Percentiles rank a stretch among this genome's conserved stretches.
phyloP scores from a whole-genome alignment of 2,888 invertebrate genomes.

The Patella caerulea region DNA sequence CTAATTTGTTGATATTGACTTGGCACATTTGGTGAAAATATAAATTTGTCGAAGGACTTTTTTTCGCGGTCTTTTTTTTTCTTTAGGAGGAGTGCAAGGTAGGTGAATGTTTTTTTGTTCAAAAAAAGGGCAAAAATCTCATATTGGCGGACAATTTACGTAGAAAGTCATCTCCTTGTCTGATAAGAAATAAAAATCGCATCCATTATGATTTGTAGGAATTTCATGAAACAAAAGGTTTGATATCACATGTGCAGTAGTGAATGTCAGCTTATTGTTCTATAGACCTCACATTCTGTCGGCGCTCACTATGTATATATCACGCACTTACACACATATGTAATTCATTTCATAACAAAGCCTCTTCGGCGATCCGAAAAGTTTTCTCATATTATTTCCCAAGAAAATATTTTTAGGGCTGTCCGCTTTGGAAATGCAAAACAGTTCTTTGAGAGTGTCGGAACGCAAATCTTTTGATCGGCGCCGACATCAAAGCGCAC shows the following conservation, averaged over 20 bases:
- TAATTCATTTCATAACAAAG: constrained; percentile 26
- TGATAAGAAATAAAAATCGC: background rate
- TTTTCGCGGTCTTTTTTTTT: no score
- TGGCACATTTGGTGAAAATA: no score
- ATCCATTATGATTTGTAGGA: constrained; percentile 10
- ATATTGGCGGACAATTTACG: no score
- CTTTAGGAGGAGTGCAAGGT: no score
- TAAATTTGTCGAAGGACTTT: no score
- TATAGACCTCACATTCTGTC: constrained; percentile 13
- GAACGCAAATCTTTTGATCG: constrained; percentile 9
- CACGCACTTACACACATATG: constrained; percentile 26
- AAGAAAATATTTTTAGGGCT: constrained; percentile 18
- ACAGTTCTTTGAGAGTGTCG: constrained; percentile 13
- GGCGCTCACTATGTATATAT: constrained; percentile 15
- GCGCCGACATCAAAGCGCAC: constrained; percentile 19
- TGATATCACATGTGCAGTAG: constrained; percentile 1
- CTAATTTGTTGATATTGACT: no score
- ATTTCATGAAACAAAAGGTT: constrained; percentile 8
- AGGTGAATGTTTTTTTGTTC: no score
- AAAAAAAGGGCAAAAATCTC: no score
- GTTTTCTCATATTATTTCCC: constrained; percentile 16
- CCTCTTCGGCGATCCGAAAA: constrained; percentile 24
- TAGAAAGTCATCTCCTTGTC: no score
- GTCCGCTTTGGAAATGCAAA: constrained; percentile 19
- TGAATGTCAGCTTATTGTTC: constrained; percentile 24